Base-by-base conservation (phyloP, 2,888 invertebrate species). In the Coleophora flavipennella region DNA sequence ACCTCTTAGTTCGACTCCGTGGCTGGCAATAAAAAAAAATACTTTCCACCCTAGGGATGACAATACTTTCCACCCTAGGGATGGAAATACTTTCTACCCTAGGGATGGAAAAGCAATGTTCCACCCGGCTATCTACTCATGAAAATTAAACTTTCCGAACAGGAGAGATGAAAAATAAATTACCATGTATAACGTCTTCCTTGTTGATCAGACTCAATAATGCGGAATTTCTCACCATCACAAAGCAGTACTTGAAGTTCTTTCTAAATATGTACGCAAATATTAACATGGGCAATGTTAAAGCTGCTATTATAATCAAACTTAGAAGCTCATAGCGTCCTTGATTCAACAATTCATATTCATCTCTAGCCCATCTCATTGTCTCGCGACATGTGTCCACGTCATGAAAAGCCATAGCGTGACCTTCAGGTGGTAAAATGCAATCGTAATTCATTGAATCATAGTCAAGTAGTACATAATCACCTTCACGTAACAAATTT, bases 211-310 rank as follows among this genome's bases (percentile, higher is more conserved):
- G 60, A 20, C 87, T 86, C 39, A 89, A 43, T 45, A 86, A 63
- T 0, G 89, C 83, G 0, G 88, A 86, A 43, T 89, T 88, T 53
- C 86, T 88, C 13, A 89, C 53, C 0, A 85, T 85, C 8, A 89
- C 85, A 33, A 77, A 80, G 47, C 86, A 89, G 53, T 90, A 89
- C 49, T 83, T 83, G 55, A 88, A 81, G 43, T 88, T 86, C 45
- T 88, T 88, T 37, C 85, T 71, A 8, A 67, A 76, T 0, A 67
- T 2, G 36, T 53, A 78, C 0, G 52, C 31, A 0, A 71, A 31
- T 0, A 52, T 41, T 9, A 69, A 13, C 0, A 54, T 1, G 0
- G 74, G 63, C 0, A 76, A 2, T 4, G 73, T 1, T 0, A 67
- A 0, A 0, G 49, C 45, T 0, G 75, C 72, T 36, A 79, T 47